Evolutionary conservation across 2,888 invertebrate genomes (phyloP).

Genomic region (Thereva unica): DNA sequence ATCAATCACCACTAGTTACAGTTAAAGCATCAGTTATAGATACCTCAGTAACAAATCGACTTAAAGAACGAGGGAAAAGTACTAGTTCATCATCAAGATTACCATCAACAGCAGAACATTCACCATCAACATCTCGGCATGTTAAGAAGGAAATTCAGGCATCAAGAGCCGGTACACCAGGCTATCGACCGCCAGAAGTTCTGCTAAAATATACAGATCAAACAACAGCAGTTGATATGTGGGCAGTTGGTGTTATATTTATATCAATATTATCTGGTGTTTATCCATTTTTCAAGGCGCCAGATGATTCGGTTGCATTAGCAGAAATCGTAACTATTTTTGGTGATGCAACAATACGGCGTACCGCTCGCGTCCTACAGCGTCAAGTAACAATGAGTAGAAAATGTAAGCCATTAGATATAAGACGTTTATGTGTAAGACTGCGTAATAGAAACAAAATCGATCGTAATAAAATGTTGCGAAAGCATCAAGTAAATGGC

Average conservation of each 20-base stretch:
- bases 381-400: constrained; percentile 62
- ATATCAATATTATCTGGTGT: constrained; percentile 75
- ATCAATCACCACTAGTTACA: constrained; percentile 37
- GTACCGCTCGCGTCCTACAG: constrained; percentile 68
- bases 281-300: constrained; percentile 83
- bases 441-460: constrained; percentile 55
- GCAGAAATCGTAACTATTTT: constrained; percentile 82
- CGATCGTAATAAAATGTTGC: constrained; percentile 49
- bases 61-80: constrained; percentile 2
- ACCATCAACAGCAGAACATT: not conserved
- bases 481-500: constrained; percentile 49
- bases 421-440: constrained; percentile 58
- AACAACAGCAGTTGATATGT: constrained; percentile 84
- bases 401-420: constrained; percentile 60
- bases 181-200: constrained; percentile 87
- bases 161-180: constrained; percentile 85
- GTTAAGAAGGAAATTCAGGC: constrained; percentile 69
- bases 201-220: constrained; percentile 78
- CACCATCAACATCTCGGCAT: constrained; percentile 29
- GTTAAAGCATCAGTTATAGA: constrained; percentile 44
- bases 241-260: constrained; percentile 87
- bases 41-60: not conserved
- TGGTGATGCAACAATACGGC: constrained; percentile 71
- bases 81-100: not conserved
- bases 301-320: constrained; percentile 76